Conservation (phyloP, 2,797 vertebrate species). For the Lerista edwardsae region DNA sequence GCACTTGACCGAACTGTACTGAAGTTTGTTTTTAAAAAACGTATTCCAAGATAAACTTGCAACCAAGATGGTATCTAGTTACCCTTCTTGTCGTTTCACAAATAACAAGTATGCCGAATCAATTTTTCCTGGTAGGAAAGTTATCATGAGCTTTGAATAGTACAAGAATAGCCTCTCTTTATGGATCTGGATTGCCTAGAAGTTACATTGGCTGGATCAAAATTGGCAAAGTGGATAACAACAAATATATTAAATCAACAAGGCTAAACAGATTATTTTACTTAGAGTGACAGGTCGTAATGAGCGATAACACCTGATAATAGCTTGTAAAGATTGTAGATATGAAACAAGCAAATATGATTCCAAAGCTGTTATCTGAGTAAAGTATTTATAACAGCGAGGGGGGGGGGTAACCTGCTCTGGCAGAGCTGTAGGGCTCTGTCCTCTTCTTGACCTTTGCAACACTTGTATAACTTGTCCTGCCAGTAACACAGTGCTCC, state of each 20-base stretch:
- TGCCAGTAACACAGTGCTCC: background rate
- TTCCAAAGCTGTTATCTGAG: background rate
- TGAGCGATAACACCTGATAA: constrained; percentile 20
- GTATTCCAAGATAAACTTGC: background rate
- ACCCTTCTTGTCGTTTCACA: constrained; percentile 1
- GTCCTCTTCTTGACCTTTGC: constrained; percentile 26
- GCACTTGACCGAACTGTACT: background rate
- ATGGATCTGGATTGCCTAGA: background rate
- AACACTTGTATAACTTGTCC: constrained; percentile 22
- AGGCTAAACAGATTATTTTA: constrained; percentile 27
- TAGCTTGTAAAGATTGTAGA: constrained; percentile 30
- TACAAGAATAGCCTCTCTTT: background rate
- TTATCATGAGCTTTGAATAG: background rate
- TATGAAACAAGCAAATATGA: constrained; percentile 28
- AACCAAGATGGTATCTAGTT: background rate
- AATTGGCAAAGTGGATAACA: constrained; percentile 14
- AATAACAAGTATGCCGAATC: constrained; percentile 1
- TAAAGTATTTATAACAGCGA: constrained; percentile 14
- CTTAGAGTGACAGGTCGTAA: constrained; percentile 8
- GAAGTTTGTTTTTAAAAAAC: constrained; percentile 3
- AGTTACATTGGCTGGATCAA: constrained; percentile 6
- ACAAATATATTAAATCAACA: constrained; percentile 27
- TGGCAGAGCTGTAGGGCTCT: background rate
- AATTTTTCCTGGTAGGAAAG: background rate
- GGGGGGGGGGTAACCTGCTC: background rate